Evolutionary conservation across 2,113 vertebrate genomes (phyloP).

Genomic region (Falco punctatus): DNA sequence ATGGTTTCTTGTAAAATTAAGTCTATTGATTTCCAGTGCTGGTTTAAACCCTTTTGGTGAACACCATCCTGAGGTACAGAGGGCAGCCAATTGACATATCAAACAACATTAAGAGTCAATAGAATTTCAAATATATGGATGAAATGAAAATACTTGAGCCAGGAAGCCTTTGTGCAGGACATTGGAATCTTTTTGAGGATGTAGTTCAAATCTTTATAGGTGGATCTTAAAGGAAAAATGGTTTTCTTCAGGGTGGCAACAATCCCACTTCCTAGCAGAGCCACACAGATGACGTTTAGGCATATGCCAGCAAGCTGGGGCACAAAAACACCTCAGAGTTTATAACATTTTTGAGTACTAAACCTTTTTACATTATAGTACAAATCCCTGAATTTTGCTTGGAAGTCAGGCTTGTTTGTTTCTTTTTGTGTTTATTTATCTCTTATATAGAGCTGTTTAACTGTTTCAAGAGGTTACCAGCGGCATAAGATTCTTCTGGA

Average conservation of each 20-base stretch:
- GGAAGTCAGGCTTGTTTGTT: neutral
- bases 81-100: neutral
- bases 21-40: neutral
- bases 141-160: neutral
- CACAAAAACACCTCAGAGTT: neutral
- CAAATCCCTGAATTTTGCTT: neutral
- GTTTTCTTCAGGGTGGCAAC: neutral
- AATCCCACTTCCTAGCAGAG: neutral
- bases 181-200: neutral
- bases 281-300: neutral
- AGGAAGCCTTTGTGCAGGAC: neutral
- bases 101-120: neutral
- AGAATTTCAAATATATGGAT: neutral
- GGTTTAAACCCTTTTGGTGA: neutral
- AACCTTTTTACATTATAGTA: neutral
- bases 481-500: neutral
- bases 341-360: neutral
- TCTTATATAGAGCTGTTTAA: neutral
- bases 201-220: neutral
- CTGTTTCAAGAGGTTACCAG: neutral
- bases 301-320: neutral
- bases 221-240: neutral
- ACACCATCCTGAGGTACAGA: neutral
- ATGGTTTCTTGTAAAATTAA: neutral
- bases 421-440: neutral